Percentiles rank a stretch among this genome's conserved stretches.
phyloP scores from a whole-genome alignment of 1,140 invertebrate species.

The Holotrichia oblita region DNA sequence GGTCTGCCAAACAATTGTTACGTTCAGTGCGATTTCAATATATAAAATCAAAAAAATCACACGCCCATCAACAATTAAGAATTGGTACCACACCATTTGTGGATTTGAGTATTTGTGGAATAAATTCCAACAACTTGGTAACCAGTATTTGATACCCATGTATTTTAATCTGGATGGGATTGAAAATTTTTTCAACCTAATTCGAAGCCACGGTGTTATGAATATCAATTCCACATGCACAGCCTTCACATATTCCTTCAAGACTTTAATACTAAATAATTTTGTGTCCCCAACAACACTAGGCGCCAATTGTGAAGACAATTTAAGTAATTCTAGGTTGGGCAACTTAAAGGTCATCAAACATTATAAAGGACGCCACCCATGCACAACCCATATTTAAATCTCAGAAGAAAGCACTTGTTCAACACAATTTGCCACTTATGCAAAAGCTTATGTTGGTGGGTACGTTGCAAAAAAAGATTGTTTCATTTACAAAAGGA shows the following conservation, averaged over 20 bases:
- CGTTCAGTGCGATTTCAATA: not conserved
- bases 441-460: not conserved
- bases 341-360: not conserved
- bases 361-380: not conserved
- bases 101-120: not conserved
- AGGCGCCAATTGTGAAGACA: not conserved
- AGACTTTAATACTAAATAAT: not conserved
- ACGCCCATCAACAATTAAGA: not conserved
- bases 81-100: not conserved
- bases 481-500: not conserved
- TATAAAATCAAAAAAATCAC: not conserved
- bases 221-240: not conserved
- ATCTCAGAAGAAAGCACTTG: not conserved
- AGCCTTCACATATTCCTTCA: not conserved
- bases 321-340: not conserved
- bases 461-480: not conserved
- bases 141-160: not conserved
- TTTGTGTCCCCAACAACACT: not conserved
- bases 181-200: no score
- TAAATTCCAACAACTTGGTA: not conserved
- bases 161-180: not conserved
- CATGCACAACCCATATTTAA: not conserved
- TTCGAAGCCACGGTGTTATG: not conserved
- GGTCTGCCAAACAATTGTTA: not conserved
- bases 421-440: not conserved